Conservation (phyloP, 2,797 vertebrate species). For the Chiroxiphia lanceolata region DNA sequence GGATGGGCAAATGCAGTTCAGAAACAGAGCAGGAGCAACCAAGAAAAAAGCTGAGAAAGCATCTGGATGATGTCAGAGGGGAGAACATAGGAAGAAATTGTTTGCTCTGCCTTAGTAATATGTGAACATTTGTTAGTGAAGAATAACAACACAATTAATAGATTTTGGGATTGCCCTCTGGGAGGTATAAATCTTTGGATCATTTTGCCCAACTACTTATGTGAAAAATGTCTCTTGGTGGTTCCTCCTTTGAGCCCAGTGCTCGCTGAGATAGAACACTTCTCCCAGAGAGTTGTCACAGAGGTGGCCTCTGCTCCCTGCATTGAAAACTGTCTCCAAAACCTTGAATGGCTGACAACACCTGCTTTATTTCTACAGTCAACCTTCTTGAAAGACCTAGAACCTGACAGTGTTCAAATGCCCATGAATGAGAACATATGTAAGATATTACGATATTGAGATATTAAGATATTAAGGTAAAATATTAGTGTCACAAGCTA, state of each 20-base stretch:
- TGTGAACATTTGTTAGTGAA: background rate
- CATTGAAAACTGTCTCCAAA: background rate
- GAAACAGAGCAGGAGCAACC: background rate
- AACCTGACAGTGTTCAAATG: background rate
- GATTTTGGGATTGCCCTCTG: background rate
- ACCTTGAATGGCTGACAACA: background rate
- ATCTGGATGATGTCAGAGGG: background rate
- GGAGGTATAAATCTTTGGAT: background rate
- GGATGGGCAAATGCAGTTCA: background rate
- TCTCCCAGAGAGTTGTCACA: background rate
- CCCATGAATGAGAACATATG: background rate
- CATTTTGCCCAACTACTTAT: background rate
- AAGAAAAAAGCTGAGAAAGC: background rate
- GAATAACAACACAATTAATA: background rate
- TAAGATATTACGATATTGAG: no score
- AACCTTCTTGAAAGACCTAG: background rate
- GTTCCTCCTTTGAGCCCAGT: background rate
- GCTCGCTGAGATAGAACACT: background rate
- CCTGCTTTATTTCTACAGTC: background rate
- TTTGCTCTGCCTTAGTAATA: background rate
- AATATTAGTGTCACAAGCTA: background rate
- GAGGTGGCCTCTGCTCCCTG: background rate
- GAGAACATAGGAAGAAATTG: background rate
- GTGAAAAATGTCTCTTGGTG: background rate
- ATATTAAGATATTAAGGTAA: background rate